phyloP scores from a whole-genome alignment of 2,113 vertebrate species.

The Agelaius tricolor region DNA sequence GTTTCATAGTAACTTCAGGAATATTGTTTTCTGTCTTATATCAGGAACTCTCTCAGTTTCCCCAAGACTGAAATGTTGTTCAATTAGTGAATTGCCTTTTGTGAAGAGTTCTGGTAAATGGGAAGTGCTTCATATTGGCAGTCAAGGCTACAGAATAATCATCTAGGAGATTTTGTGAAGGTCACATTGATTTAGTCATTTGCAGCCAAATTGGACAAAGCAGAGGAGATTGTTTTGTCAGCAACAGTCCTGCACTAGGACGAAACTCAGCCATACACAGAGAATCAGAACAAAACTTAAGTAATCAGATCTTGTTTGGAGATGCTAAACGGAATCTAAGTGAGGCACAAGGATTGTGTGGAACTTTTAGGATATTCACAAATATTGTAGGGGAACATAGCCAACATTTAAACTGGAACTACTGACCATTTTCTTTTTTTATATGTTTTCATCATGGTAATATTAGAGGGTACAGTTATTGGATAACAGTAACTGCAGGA shows the following conservation, averaged over 20 bases:
- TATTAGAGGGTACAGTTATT: background rate
- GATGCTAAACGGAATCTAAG: background rate
- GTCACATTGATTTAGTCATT: conserved; percentile 37
- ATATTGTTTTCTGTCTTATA: background rate
- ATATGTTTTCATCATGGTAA: background rate
- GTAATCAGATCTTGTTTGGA: background rate
- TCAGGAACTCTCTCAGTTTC: background rate
- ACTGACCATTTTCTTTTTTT: background rate
- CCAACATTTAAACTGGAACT: background rate
- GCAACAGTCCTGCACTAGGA: background rate
- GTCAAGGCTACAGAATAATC: background rate
- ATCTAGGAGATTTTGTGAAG: conserved; percentile 3
- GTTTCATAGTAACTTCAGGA: background rate
- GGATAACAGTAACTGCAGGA: background rate
- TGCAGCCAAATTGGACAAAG: conserved; percentile 10
- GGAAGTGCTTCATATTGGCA: background rate
- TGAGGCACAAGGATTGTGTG: background rate
- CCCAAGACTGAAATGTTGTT: background rate
- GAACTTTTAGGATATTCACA: background rate
- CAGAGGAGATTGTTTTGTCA: conserved; percentile 1
- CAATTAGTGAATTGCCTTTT: background rate
- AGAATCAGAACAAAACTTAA: background rate
- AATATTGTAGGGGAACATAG: background rate
- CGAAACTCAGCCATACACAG: background rate
- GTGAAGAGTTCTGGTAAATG: background rate